phyloP scores from a whole-genome alignment of 2,888 invertebrate species.

The Tachina lurida region DNA sequence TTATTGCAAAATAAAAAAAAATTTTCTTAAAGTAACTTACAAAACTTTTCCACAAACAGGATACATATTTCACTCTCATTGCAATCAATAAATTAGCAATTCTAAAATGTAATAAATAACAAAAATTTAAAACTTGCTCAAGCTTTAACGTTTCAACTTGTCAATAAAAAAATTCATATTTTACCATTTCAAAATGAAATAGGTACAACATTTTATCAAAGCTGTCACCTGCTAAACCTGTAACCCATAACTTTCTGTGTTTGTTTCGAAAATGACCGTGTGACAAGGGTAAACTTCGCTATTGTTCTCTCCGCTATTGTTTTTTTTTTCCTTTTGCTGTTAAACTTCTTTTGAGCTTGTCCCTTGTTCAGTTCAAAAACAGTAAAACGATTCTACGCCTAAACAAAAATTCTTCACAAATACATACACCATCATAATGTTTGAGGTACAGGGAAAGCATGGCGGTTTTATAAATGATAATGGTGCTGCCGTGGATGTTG shows the following conservation, averaged over 20 bases:
- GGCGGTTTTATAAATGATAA: not conserved
- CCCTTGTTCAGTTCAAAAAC: conserved; percentile 25
- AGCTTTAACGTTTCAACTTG: conserved; percentile 1
- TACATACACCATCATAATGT: conserved; percentile 31
- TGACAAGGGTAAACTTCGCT: conserved; percentile 48
- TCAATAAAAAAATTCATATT: conserved; percentile 21
- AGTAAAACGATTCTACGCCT: conserved; percentile 6
- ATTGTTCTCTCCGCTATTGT: conserved; percentile 7
- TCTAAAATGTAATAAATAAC: not conserved
- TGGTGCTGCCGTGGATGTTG: conserved; percentile 12
- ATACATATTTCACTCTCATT: not conserved
- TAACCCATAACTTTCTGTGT: conserved; percentile 14
- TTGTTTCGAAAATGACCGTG: conserved; percentile 45
- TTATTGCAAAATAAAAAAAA: not conserved
- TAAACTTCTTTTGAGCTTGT: conserved; percentile 37
- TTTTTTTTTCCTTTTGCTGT: conserved; percentile 2
- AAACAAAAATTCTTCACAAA: conserved; percentile 49
- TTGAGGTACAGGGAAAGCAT: conserved; percentile 2
- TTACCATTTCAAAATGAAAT: not conserved
- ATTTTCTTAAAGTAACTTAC: not conserved
- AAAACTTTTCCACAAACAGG: not conserved
- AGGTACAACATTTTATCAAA: conserved; percentile 5
- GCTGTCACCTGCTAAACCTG: conserved; percentile 6
- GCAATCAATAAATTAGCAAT: not conserved
- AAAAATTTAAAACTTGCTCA: not conserved